These are phyloP conservation scores for Neodon shergylaensis DNA, from an alignment of 2,113 vertebrate genomes.

Conservation along the genomic window DNA sequence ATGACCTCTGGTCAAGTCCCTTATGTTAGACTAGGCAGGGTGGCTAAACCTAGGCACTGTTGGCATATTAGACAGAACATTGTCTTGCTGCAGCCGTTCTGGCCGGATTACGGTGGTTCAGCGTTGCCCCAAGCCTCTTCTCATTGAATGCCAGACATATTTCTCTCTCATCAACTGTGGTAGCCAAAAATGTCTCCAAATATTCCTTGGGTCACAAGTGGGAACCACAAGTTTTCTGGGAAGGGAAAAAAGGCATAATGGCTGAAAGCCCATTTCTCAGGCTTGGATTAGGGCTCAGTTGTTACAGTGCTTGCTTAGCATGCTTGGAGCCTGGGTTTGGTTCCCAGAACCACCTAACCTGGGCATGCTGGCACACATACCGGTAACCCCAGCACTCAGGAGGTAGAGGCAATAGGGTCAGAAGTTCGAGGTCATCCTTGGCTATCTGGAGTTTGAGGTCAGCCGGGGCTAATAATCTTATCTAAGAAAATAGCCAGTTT, in stretches of 20 bases:
- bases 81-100: neutral
- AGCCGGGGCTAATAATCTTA: neutral
- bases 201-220: neutral
- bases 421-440: neutral
- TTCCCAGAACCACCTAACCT: neutral
- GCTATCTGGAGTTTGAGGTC: neutral
- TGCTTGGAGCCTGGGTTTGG: neutral
- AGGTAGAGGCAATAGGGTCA: neutral
- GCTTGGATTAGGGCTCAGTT: neutral
- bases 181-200: neutral
- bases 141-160: neutral
- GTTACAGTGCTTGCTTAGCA: neutral
- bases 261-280: neutral
- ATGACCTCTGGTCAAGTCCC: neutral
- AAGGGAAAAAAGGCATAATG: neutral
- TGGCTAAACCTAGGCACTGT: neutral
- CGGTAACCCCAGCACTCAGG: neutral
- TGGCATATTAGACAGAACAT: neutral
- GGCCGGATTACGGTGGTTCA: neutral
- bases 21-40: neutral
- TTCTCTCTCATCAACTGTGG: too few species aligned
- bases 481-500: neutral
- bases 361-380: neutral
- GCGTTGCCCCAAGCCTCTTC: neutral
- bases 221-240: neutral